phyloP scores from a whole-genome alignment of 1,140 invertebrate genomes.

The Bicyclus anynana region DNA sequence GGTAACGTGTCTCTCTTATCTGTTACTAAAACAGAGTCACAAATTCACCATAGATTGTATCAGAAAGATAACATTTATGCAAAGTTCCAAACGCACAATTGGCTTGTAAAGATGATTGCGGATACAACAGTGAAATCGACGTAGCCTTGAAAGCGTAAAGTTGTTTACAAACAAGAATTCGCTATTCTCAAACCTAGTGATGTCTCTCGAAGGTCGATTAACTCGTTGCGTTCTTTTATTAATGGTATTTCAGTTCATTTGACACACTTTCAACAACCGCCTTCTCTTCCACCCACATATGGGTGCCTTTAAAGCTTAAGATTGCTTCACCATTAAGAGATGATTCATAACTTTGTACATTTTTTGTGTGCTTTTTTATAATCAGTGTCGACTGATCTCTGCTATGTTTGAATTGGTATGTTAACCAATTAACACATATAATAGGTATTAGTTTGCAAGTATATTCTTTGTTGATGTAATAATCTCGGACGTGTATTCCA shows the following conservation, averaged over 20 bases:
- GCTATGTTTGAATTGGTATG: too few relatives aligned
- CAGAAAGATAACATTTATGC: background rate
- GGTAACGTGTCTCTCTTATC: background rate
- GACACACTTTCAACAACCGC: background rate
- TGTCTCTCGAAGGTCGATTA: background rate
- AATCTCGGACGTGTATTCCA: too few relatives aligned
- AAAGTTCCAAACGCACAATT: background rate
- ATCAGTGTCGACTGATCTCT: too few relatives aligned
- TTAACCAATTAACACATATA: too few relatives aligned
- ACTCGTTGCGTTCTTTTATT: background rate
- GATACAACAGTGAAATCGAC: background rate
- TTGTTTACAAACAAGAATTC: slow-evolving; percentile 4
- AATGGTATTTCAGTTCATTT: background rate
- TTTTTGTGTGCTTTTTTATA: too few relatives aligned
- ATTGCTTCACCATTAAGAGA: too few relatives aligned
- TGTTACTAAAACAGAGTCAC: background rate
- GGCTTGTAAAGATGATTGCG: background rate
- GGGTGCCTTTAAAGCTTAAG: too few relatives aligned
- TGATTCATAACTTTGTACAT: too few relatives aligned
- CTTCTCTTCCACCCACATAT: background rate
- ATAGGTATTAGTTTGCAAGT: too few relatives aligned
- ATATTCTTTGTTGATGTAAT: too few relatives aligned
- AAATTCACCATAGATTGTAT: background rate
- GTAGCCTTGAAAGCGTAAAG: background rate
- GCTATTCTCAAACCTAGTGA: background rate